Percentiles rank a stretch among this genome's conserved stretches.
Evolutionary conservation across 1,140 invertebrate species (phyloP).

Genomic region (Bombus turneri): DNA sequence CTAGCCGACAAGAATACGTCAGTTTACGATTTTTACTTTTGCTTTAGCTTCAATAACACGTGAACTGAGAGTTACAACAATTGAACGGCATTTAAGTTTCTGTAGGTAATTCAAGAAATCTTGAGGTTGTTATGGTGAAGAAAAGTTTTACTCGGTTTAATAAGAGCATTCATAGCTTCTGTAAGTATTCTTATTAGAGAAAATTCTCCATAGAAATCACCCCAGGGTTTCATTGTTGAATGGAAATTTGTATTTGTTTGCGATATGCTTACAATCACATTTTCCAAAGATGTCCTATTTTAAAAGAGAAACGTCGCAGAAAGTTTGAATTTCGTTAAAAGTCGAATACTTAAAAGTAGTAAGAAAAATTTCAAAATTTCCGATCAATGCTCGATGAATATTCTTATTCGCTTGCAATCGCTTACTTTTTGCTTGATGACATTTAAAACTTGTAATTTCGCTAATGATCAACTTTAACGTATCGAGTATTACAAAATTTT

Average conservation of each 20-base stretch:
- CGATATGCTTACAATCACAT: background rate
- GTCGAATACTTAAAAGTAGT: no score
- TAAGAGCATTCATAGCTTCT: background rate
- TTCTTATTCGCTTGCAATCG: no score
- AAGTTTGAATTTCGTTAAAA: no score
- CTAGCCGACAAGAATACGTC: background rate
- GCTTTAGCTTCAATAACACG: background rate
- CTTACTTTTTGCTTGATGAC: no score
- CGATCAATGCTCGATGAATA: no score
- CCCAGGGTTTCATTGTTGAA: background rate
- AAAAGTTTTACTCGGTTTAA: background rate
- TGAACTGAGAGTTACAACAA: background rate
- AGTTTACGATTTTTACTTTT: slow-evolving; percentile 37
- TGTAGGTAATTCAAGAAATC: background rate
- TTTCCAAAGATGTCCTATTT: background rate
- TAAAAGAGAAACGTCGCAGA: no score
- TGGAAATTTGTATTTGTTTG: background rate
- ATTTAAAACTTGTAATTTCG: background rate
- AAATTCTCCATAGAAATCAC: background rate
- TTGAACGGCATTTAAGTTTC: background rate
- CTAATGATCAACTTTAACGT: background rate
- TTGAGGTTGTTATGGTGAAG: no score
- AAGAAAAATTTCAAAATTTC: no score
- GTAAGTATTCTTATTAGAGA: background rate
- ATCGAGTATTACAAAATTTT: no score